Conservation (phyloP, 2,797 vertebrate species). For the Esox lucius region DNA sequence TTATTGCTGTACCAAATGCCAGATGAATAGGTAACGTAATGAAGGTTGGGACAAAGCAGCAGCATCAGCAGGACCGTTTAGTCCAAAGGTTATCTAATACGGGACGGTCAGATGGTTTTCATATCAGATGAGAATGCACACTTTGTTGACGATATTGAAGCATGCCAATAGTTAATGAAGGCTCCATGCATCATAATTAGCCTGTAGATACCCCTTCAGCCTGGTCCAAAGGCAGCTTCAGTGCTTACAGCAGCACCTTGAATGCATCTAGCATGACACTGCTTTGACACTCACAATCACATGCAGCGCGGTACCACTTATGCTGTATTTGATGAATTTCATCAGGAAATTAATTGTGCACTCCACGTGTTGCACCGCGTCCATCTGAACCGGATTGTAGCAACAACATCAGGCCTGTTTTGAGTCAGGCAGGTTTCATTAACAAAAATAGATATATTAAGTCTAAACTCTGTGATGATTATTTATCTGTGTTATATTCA, state of each 20-base stretch:
- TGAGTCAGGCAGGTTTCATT: background rate
- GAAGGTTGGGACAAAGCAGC: background rate
- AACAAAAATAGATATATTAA: background rate
- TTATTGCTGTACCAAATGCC: background rate
- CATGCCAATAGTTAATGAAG: background rate
- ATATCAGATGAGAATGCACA: conserved; percentile 8
- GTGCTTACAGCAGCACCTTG: background rate
- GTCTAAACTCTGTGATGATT: background rate
- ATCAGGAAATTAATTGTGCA: background rate
- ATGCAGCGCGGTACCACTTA: background rate
- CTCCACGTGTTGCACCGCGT: background rate
- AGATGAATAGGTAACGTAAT: background rate
- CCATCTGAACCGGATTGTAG: background rate
- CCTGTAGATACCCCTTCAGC: background rate
- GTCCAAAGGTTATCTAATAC: background rate
- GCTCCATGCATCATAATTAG: background rate
- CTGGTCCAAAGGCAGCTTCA: background rate
- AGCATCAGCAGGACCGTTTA: background rate
- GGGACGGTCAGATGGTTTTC: conserved; percentile 4
- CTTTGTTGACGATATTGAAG: background rate
- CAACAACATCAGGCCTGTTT: background rate
- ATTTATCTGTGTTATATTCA: background rate
- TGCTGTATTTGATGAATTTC: background rate
- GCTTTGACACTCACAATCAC: background rate
- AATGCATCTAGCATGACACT: background rate